Base-by-base conservation (phyloP, 2,888 invertebrate species). In the Kryphioiulus occultus region DNA sequence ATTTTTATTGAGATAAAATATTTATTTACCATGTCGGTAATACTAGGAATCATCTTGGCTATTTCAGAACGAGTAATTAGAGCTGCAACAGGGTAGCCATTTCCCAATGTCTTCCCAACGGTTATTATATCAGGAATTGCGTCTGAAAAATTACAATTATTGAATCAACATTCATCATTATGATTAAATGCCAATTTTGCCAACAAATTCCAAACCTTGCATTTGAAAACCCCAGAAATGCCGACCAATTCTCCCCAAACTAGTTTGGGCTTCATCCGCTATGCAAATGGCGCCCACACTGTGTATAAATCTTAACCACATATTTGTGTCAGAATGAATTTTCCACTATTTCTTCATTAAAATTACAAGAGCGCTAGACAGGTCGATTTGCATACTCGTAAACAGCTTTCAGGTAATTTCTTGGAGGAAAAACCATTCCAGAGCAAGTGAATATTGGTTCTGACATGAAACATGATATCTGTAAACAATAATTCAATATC, bases 261-360 rank as follows among this genome's bases (percentile, higher is more conserved):
- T 94, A 68, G 93, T 93, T 90, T 94, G 94, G 1, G 93, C 93
- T 91, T 94, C 94, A 91, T 94, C 94, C 35, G 93, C 91, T 89
- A 94, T 93, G 88, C 93, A 93, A n/a, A 94, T 89, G 17, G 94
- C 94, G 86, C 94, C 94, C 68, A 91, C 89, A 5, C 92, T 91
- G 82, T 92, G 92, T 26, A 94, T 92, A 47, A 92, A 89, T 93
- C 94, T 93, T 93, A 89, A 10, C 26, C 22, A 44, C 12, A 44
- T n/a, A 26, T 47, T 85, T 47, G 17, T 12, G 26, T 22, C 12
- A 44, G 53, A n/a, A 53, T 59, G 22, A 42, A 59, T n/a, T 35
- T 53, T 53, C 12, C 30, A 86, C 32, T 26, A 3, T 30, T 86
- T 47, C 84, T 39, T 85, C 26, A 17, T 35, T 5, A 35, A 3